Evolutionary conservation across 2,113 vertebrate species (phyloP), one percentile per base, ranked within the genome.

Genomic region (Limnothrissa miodon): DNA sequence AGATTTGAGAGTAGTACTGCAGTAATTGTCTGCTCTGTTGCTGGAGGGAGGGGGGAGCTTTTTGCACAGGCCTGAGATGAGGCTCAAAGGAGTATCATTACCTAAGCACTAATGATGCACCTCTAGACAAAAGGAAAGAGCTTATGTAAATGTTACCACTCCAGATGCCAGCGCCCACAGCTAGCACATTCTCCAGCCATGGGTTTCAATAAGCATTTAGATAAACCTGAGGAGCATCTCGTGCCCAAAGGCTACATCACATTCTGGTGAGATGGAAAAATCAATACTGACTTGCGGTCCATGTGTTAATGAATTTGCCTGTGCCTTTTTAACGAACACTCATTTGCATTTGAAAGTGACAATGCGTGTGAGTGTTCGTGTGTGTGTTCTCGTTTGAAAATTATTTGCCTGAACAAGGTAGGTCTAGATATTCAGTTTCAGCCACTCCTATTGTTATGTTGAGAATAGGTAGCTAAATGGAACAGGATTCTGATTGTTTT

Each of bases 311-410:
- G 93, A 94, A 93, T 92, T 92, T 93, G 91, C 85, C 87, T 90
- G 86, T 87, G 88, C 90, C 90, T 89, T 94, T 93, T 92, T 94
- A 94, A 93, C 93, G 92, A 94, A 92, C 89, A 78, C 83, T 84
- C 85, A 95, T 94, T 95, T 94, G 92, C 93, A 95, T 94, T 95
- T 95, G 89, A 94, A 95, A 95, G 93, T 93, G 90, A 91, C 83
- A 86, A 78, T 79, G 80, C 45, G 48, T 81, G 45, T 79, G 36
- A 21, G 39, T 39, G 42, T 78, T 33, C 23, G 78, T 78, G 39
- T 39, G 74, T 56, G 51, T 56, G 51, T 56, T 56, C 51, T 23
- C 23, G 51, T 56, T 56, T 56, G 51, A 5, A 56, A 56, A 23
- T 56, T 21, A 56, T 56, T 56, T 56, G 51, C 51, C 51, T 23